phyloP scores from a whole-genome alignment of 2,797 vertebrate species.

The Lacerta viridis region DNA sequence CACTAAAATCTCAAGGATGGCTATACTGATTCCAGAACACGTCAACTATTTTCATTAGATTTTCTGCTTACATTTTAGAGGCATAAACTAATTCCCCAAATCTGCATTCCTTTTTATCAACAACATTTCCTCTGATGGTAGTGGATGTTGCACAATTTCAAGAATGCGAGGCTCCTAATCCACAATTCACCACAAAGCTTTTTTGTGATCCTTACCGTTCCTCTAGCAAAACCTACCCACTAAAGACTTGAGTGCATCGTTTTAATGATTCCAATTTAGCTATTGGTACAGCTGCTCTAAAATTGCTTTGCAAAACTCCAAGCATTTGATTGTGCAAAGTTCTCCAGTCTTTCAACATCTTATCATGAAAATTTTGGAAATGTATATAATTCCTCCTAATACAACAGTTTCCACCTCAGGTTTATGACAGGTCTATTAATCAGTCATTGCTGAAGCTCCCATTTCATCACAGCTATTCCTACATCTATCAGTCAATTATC shows the following conservation, averaged over 20 bases:
- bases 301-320: slow-evolving; percentile 1
- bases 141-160: slow-evolving; percentile 2
- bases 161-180: neutral
- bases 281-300: neutral
- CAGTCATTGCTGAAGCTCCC: neutral
- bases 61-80: slow-evolving; percentile 2
- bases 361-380: slow-evolving; percentile 13
- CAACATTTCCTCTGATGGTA: neutral
- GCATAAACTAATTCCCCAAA: neutral
- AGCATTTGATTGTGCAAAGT: slow-evolving; percentile 1
- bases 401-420: slow-evolving; percentile 2
- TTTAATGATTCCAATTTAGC: neutral
- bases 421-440: slow-evolving; percentile 11
- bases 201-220: slow-evolving; percentile 13
- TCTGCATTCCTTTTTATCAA: slow-evolving; percentile 14
- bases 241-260: slow-evolving; percentile 6
- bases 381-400: slow-evolving; percentile 1
- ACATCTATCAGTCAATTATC: neutral
- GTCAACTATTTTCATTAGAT: neutral
- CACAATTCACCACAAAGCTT: neutral
- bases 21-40: neutral
- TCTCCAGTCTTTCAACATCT: slow-evolving; percentile 5
- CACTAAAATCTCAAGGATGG: neutral
- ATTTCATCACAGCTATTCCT: neutral
- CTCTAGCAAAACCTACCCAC: neutral